Conservation (phyloP, 2,888 invertebrate species). For the Stenoptilia bipunctidactyla region DNA sequence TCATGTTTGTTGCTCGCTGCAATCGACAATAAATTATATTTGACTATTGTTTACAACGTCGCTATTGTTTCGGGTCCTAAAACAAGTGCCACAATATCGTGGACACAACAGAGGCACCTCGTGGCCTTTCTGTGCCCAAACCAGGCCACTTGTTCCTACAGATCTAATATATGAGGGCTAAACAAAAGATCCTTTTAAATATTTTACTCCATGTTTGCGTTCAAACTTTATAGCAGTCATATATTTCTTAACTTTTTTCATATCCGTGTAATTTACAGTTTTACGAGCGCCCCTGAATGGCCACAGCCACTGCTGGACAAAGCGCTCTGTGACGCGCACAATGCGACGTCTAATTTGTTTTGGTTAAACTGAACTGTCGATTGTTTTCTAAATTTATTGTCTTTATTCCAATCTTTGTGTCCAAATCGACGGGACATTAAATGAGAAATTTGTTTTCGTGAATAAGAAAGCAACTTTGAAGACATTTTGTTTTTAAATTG, state of each 20-base stretch:
- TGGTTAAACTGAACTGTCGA: slow-evolving; percentile 43
- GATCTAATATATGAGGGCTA: not conserved
- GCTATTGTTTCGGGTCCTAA: slow-evolving; percentile 15
- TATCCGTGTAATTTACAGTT: slow-evolving; percentile 24
- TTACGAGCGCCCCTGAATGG: slow-evolving; percentile 55
- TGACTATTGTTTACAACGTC: slow-evolving; percentile 52
- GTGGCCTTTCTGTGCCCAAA: slow-evolving; percentile 18
- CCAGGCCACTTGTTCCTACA: slow-evolving; percentile 36
- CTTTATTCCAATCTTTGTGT: slow-evolving; percentile 3
- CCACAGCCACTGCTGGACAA: slow-evolving; percentile 18
- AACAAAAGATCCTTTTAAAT: slow-evolving; percentile 12
- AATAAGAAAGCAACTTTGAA: no score
- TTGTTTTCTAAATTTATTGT: not conserved
- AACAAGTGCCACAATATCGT: no score
- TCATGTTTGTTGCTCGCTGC: not conserved
- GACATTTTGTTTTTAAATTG: no score
- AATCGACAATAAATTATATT: slow-evolving; percentile 34
- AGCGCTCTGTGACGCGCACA: slow-evolving; percentile 13
- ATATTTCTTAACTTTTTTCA: slow-evolving; percentile 26
- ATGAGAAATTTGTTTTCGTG: no score
- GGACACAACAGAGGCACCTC: slow-evolving; percentile 8
- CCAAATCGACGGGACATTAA: not conserved
- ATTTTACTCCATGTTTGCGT: slow-evolving; percentile 22
- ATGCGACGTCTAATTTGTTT: slow-evolving; percentile 54
- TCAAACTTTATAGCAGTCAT: slow-evolving; percentile 46